Evolutionary conservation across 2,113 vertebrate species (phyloP).

Genomic region (Macrotus californicus): DNA sequence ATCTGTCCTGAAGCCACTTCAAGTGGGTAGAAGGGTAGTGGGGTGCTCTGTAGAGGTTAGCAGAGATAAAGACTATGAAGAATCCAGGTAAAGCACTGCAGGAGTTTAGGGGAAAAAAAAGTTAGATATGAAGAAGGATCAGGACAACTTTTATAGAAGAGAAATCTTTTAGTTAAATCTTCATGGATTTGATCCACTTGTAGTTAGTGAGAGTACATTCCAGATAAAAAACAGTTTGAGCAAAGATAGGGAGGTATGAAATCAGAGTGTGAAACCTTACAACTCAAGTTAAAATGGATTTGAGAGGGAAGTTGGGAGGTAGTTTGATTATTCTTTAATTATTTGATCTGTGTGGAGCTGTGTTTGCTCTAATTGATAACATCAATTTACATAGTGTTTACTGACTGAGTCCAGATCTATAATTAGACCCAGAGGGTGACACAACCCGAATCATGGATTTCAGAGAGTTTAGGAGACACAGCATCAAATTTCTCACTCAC

Average conservation of each 20-base stretch:
- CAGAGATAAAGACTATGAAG: not conserved
- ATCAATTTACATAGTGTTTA: not conserved
- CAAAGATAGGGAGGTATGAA: not conserved
- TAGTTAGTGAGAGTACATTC: not conserved
- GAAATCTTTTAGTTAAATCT: not conserved
- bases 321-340: not conserved
- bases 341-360: not conserved
- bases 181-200: not conserved
- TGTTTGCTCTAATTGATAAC: not conserved
- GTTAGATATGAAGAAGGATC: not conserved
- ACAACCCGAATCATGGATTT: not conserved
- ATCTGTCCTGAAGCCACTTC: not conserved
- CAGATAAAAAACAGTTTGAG: not conserved
- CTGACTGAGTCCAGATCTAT: not conserved
- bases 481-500: not conserved
- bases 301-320: not conserved
- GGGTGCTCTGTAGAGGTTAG: not conserved
- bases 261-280: not conserved
- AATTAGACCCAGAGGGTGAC: not conserved
- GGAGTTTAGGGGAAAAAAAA: not conserved
- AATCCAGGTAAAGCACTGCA: too few relatives aligned
- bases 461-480: not conserved
- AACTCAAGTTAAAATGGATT: not conserved
- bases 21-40: not conserved
- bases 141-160: not conserved